Percentiles rank a stretch among this genome's conserved stretches.
Evolutionary conservation across 2,888 invertebrate genomes (phyloP).

Genomic region (Ectropis crepuscularia): DNA sequence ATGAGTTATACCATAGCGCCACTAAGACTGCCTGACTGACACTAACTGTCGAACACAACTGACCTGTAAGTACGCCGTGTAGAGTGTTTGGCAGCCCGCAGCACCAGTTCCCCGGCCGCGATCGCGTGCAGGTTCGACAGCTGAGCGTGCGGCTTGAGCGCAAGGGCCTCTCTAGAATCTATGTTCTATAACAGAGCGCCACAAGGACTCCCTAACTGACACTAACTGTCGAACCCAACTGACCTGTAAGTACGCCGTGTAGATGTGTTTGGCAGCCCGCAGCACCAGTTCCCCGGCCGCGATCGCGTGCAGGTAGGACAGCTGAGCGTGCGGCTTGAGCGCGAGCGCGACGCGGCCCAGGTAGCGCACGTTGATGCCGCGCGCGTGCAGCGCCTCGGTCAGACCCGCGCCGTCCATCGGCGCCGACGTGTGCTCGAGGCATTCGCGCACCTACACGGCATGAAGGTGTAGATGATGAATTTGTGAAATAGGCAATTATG

Average conservation of each 20-base stretch:
- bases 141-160: slow-evolving; percentile 90
- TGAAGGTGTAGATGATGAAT: no score
- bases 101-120: slow-evolving; percentile 94
- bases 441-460: slow-evolving; percentile 90
- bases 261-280: slow-evolving; percentile 96
- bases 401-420: slow-evolving; percentile 98
- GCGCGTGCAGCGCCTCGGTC: slow-evolving; percentile 96
- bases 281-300: slow-evolving; percentile 95
- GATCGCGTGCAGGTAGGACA: slow-evolving; percentile 95
- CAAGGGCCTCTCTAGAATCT: no score
- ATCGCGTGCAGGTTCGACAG: slow-evolving; percentile 95
- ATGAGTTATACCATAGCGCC: no score
- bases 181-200: no score
- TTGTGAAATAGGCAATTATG: no score
- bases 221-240: background rate
- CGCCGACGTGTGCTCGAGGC: slow-evolving; percentile 95
- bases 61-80: slow-evolving; percentile 95
- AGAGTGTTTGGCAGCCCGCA: slow-evolving; percentile 97
- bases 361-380: slow-evolving; percentile 98
- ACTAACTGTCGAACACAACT: no score
- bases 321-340: slow-evolving; percentile 90
- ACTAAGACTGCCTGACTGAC: no score
- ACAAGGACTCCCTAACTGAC: no score
- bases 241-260: slow-evolving; percentile 95
- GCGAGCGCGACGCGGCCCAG: slow-evolving; percentile 95